These are phyloP conservation scores for Volucella bombylans DNA, from an alignment of 2,888 invertebrate genomes.

Conservation along the genomic window DNA sequence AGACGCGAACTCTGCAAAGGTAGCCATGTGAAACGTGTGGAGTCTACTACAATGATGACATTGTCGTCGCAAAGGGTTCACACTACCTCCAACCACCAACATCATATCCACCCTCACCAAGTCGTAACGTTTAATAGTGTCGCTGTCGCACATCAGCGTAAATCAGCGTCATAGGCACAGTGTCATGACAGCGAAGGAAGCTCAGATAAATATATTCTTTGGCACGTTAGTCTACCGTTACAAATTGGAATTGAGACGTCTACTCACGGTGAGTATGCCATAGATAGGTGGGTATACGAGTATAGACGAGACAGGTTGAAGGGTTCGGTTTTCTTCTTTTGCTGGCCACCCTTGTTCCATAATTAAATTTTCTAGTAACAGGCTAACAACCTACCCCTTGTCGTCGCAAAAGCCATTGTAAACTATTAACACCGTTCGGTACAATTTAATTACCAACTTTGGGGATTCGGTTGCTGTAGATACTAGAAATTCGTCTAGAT, in stretches of 20 bases:
- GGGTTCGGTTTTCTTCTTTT: background rate
- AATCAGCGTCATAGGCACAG: slow-evolving; percentile 66
- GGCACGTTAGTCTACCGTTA: slow-evolving; percentile 72
- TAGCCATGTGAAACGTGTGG: slow-evolving; percentile 48
- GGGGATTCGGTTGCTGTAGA: slow-evolving; percentile 42
- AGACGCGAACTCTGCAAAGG: slow-evolving; percentile 37
- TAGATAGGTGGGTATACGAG: slow-evolving; percentile 30
- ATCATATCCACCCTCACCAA: background rate
- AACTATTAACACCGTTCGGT: slow-evolving; percentile 73
- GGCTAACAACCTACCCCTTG: slow-evolving; percentile 45
- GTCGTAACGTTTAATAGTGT: slow-evolving; percentile 20
- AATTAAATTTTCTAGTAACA: slow-evolving; percentile 72
- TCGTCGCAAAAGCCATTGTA: slow-evolving; percentile 59
- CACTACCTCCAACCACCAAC: slow-evolving; percentile 4
- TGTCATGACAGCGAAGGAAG: slow-evolving; percentile 24
- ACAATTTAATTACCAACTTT: slow-evolving; percentile 73
- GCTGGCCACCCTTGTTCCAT: slow-evolving; percentile 39
- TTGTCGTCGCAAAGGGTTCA: slow-evolving; percentile 54
- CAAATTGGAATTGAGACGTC: slow-evolving; percentile 73
- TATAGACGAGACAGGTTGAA: too few species aligned
- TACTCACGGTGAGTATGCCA: slow-evolving; percentile 40
- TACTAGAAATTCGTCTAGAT: background rate
- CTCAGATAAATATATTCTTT: slow-evolving; percentile 63
- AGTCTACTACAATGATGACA: slow-evolving; percentile 60
- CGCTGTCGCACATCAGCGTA: slow-evolving; percentile 67